phyloP scores from a whole-genome alignment of 30 jellyfish, hydroid and myxozoan species.

The Chironex yamaguchii region DNA sequence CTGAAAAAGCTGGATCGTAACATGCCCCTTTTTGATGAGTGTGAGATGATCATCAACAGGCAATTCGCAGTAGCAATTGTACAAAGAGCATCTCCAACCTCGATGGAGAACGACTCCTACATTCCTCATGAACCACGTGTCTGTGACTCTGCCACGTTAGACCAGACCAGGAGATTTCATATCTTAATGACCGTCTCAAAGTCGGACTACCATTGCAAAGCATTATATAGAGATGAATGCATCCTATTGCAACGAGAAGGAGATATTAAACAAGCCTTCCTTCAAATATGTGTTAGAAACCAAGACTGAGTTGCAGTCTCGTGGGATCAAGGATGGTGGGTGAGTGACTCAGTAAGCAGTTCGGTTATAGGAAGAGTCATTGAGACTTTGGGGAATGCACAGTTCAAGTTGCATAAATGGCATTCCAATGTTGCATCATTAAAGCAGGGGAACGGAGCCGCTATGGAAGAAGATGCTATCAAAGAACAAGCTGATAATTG shows the following conservation, averaged over 20 bases:
- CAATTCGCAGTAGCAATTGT: slow-evolving; percentile 35
- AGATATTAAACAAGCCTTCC: slow-evolving; percentile 82
- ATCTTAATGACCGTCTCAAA: slow-evolving; percentile 77
- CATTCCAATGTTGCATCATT: slow-evolving; percentile 52
- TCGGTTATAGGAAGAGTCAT: slow-evolving; percentile 61
- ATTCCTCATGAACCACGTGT: slow-evolving; percentile 64
- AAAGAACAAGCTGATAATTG: not conserved
- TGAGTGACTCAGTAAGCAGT: not conserved
- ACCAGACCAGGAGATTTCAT: too few relatives aligned
- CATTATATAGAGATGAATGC: slow-evolving; percentile 49
- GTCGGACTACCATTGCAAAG: slow-evolving; percentile 74
- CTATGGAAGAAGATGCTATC: too few relatives aligned
- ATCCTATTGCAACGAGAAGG: slow-evolving; percentile 69
- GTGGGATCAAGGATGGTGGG: slow-evolving; percentile 54
- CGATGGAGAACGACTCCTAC: slow-evolving; percentile 36
- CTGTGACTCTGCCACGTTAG: slow-evolving; percentile 46
- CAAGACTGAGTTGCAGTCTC: slow-evolving; percentile 69
- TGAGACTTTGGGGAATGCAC: slow-evolving; percentile 41
- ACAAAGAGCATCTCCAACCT: slow-evolving; percentile 24
- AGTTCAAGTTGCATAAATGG: slow-evolving; percentile 64
- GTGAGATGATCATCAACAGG: slow-evolving; percentile 37
- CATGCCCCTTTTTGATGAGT: slow-evolving; percentile 45
- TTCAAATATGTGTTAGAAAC: slow-evolving; percentile 66
- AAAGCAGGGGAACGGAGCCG: too few relatives aligned
- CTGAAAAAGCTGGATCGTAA: slow-evolving; percentile 44